Conservation (phyloP, 2,797 vertebrate genomes). For the Hoplostethus mediterraneus region DNA sequence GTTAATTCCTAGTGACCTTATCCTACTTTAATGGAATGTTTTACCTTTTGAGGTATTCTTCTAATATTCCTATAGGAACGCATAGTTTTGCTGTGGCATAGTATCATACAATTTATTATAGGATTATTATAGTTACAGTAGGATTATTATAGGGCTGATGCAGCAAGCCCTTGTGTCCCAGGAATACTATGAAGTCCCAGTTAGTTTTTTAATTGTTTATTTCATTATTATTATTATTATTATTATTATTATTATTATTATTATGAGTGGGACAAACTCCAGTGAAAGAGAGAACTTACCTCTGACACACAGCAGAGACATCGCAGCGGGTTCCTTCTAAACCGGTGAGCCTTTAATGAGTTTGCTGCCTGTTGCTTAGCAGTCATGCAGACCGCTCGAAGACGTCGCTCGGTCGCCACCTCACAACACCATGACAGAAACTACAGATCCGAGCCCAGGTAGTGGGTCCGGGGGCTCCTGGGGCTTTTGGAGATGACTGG, state of each 20-base stretch:
- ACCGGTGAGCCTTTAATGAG: conserved; percentile 50
- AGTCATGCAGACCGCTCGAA: conserved; percentile 5
- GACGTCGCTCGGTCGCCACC: neutral
- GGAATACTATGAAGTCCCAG: no score
- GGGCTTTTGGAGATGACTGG: conserved; percentile 26
- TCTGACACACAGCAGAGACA: conserved; percentile 85
- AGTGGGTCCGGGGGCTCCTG: conserved; percentile 2
- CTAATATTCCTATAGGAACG: no score
- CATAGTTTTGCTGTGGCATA: no score
- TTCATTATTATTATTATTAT: no score
- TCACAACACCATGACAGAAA: conserved; percentile 13
- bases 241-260: neutral
- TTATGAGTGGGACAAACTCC: neutral
- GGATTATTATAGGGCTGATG: no score
- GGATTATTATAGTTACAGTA: no score
- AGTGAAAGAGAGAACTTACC: conserved; percentile 63
- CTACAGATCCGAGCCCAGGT: conserved; percentile 5
- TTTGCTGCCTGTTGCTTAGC: conserved; percentile 65
- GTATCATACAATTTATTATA: no score
- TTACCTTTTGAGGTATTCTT: no score
- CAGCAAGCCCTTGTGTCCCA: no score
- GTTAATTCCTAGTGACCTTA: no score
- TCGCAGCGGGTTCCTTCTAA: conserved; percentile 64
- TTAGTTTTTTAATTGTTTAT: neutral
- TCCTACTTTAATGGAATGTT: no score